Evolutionary conservation across 1,140 invertebrate species (phyloP).

Genomic region (Phenacoccus solenopsis): DNA sequence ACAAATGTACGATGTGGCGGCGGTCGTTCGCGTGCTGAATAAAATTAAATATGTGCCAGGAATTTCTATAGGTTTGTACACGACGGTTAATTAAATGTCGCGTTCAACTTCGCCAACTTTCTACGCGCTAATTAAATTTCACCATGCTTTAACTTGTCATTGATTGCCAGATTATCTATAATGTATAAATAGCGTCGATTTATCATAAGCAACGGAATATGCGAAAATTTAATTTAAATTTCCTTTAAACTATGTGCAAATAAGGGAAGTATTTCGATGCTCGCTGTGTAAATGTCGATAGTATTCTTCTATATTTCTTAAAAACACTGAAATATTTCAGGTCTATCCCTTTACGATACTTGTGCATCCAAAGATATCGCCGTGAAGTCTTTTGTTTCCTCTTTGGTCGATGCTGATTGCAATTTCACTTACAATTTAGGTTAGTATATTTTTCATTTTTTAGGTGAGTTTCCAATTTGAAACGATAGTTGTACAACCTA

Average conservation of each 20-base stretch:
- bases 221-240: too few relatives aligned
- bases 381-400: constrained; percentile 25
- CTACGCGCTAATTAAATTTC: too few relatives aligned
- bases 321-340: constrained; percentile 19
- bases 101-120: not conserved
- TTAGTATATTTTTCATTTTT: not conserved
- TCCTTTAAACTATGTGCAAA: too few relatives aligned
- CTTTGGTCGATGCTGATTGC: constrained; percentile 26
- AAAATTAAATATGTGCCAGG: constrained; percentile 34
- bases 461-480: too few relatives aligned
- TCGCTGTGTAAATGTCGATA: not conserved
- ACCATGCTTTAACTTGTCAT: too few relatives aligned
- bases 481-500: too few relatives aligned
- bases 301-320: constrained; percentile 5
- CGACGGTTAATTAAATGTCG: not conserved
- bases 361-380: constrained; percentile 24
- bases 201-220: too few relatives aligned
- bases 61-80: constrained; percentile 32
- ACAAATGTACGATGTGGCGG: constrained; percentile 33
- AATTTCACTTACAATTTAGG: constrained; percentile 4
- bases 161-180: too few relatives aligned
- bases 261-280: too few relatives aligned
- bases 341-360: constrained; percentile 27
- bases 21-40: constrained; percentile 34
- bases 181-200: too few relatives aligned